Percentiles rank a stretch among this genome's conserved stretches.
Conservation (phyloP, 2,797 vertebrate genomes). For the Cryptoblepharus egeriae region DNA sequence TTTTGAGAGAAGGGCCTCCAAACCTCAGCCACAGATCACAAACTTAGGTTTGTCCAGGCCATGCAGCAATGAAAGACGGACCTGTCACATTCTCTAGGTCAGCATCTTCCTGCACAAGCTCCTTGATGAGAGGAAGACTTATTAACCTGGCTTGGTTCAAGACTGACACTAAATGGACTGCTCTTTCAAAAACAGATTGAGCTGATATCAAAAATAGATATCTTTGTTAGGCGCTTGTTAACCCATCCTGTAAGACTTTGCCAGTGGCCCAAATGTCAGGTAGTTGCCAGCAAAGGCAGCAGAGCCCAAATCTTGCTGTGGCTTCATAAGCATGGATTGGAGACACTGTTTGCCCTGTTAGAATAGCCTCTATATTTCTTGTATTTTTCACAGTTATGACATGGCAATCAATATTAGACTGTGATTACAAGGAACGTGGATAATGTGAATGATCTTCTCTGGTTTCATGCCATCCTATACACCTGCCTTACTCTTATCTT, state of each 20-base stretch:
- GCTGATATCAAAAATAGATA: not conserved
- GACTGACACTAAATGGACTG: not conserved
- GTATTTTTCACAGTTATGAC: not conserved
- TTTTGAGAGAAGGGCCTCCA: not conserved
- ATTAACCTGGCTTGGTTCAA: not conserved
- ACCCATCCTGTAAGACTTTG: not conserved
- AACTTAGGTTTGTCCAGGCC: accelerated
- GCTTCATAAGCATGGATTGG: not conserved
- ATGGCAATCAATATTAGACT: not conserved
- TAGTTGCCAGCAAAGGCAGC: not conserved
- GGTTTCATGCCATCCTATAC: not conserved
- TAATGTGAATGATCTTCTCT: not conserved
- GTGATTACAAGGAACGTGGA: no score
- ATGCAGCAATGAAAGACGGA: no score
- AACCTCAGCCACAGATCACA: not conserved
- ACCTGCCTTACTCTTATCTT: not conserved
- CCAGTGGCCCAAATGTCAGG: no score
- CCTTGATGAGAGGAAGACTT: not conserved
- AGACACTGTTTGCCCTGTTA: not conserved
- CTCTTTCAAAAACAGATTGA: not conserved
- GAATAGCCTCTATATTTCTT: not conserved
- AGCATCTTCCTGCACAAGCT: no score
- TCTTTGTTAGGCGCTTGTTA: not conserved
- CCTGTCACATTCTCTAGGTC: not conserved
- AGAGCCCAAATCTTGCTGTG: not conserved